Conservation (phyloP, 2,113 vertebrate genomes). For the Rhizomys pruinosus region DNA sequence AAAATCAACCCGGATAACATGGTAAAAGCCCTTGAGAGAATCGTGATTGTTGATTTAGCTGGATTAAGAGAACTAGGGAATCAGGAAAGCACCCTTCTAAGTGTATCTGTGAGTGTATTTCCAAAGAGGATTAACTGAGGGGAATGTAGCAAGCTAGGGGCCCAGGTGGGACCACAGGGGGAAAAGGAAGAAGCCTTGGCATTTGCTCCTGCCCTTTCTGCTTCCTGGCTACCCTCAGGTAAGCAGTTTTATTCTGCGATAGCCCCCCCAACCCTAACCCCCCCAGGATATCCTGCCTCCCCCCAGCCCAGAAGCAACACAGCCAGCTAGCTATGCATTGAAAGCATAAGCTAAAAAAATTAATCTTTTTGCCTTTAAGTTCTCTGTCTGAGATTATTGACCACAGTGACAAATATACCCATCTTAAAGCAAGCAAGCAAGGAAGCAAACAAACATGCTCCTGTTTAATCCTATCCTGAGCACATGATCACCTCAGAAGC, state of each 20-base stretch:
- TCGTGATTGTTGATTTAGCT: neutral
- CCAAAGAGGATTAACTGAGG: neutral
- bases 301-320: neutral
- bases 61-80: neutral
- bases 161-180: neutral
- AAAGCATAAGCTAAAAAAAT: neutral
- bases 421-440: neutral
- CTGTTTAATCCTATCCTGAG: neutral
- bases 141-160: neutral
- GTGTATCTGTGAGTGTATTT: neutral
- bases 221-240: neutral
- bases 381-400: neutral
- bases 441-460: neutral
- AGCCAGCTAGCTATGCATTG: neutral
- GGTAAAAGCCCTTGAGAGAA: neutral
- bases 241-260: neutral
- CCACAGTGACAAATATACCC: neutral
- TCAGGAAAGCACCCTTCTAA: neutral
- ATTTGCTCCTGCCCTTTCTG: neutral
- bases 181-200: neutral
- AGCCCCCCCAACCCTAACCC: too few species aligned
- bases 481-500: neutral
- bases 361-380: neutral
- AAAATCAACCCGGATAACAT: neutral
- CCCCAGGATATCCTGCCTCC: neutral